Base-by-base conservation (phyloP, 2,888 invertebrate species). In the Silvanus unidentatus region DNA sequence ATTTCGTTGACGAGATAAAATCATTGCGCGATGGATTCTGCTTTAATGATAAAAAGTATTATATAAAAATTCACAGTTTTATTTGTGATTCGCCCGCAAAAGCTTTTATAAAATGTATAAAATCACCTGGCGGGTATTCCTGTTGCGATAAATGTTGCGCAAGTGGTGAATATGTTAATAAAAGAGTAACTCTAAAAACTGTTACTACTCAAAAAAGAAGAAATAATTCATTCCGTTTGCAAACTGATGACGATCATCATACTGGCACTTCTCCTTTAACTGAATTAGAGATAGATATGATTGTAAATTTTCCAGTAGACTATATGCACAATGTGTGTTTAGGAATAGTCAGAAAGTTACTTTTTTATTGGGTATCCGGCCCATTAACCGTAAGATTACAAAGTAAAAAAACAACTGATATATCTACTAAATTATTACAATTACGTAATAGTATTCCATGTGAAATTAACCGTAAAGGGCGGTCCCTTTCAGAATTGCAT, bases 81-180 rank as follows among this genome's bases (percentile, higher is more conserved):
- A 27, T 47, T 39, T 57, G 57, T 44, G 57, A 57, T 45, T 44
- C 49, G 29, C 54, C 52, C 10, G 53, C 57, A 11, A 39, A 47
- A 42, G 32, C 50, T 11, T 55, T 45, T 35, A 36, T 57, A 14
- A 53, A 55, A 43, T 41, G 44, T 39, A 43, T 50, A 29, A 52
- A 53, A 42, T 40, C 40, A 29, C 48, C 49, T 40, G 44, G 42
- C 16, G 52, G 49, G 10, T 55, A 49, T 42, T 50, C 40, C 34
- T 48, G 47, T 14, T 55, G 57, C 37, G 49, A 53, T 16, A 57
- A 49, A 44, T 57, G 52, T 37, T 36, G 16, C 11, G 48, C 42
- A 34, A 34, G 42, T 14, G 52, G 41, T 9, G 27, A 39, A 22
- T 50, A 39, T 16, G 10, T 38, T 27, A 43, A 28, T 16, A 42